Percentiles rank a stretch among this genome's conserved stretches.
Conservation (phyloP, 2,797 vertebrate genomes). For the Cossypha caffra region DNA sequence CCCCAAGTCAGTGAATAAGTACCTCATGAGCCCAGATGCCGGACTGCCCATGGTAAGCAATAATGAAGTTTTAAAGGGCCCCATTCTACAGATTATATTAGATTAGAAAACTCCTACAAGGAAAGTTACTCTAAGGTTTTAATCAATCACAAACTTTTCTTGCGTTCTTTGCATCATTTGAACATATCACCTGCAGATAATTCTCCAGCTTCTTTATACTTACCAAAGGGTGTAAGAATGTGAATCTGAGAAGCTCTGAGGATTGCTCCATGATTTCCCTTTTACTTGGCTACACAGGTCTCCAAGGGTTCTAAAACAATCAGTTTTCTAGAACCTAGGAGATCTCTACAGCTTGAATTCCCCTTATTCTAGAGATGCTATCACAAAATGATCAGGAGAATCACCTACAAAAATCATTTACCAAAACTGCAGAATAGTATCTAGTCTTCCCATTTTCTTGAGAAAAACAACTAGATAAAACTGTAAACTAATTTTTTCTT, state of each 20-base stretch:
- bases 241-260: background rate
- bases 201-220: background rate
- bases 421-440: background rate
- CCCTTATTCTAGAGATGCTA: background rate
- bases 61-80: background rate
- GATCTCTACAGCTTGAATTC: background rate
- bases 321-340: background rate
- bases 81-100: background rate
- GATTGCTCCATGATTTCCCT: background rate
- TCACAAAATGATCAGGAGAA: background rate
- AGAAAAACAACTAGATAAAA: background rate
- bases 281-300: background rate
- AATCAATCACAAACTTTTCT: background rate
- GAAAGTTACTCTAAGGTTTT: background rate
- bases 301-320: background rate
- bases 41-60: background rate
- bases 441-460: background rate
- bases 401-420: background rate
- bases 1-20: background rate
- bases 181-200: background rate
- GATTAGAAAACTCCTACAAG: background rate
- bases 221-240: background rate
- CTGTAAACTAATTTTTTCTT: background rate
- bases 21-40: background rate
- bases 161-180: background rate